Base-by-base conservation (phyloP, 2,113 vertebrate genomes). In the Paratilapia polleni region DNA sequence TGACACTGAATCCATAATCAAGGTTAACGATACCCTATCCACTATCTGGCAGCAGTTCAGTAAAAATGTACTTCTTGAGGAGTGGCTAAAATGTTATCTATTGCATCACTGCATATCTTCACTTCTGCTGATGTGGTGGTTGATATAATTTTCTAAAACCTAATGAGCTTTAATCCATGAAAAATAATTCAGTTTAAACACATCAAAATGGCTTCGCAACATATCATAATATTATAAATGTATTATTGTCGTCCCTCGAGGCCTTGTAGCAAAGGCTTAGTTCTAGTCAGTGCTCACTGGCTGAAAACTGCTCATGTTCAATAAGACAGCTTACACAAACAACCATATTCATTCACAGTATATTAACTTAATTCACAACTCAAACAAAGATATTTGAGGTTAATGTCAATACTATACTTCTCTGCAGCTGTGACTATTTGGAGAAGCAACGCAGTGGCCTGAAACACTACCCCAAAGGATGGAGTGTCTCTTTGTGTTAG, bases 401-500 rank as follows among this genome's bases (percentile, higher is more conserved):
- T 73, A 73, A 78, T 52, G 63, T 54, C 28, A 61, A 61, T 60
- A 22, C 34, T 82, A 28, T 36, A 73, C 13, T 43, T 85, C 8
- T 63, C 34, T 80, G 58, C 14, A 75, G 86, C 84, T 82, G 28
- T 58, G 74, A 56, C 57, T 81, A 78, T 78, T 75, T 81, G 78
- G 58, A 76, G 76, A 70, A 78, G 43, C 66, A 62, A 61, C 3
- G 77, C 77, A 79, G 84, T 90, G 87, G 80, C 84, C 90, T 86
- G 80, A 91, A 79, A 89, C 81, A 26, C 61, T 10, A 19, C 60
- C 63, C 20, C 57, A 61, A 74, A 76, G 87, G 87, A 89, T 10
- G 8, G 60, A 78, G 78, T 79, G 77, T 83, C 88, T 91, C 73
- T 89, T 70, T 87, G 88, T 86, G 78, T 88, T 86, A 83, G 66